Evolutionary conservation across 2,797 vertebrate species (phyloP).

Genomic region (Sebastes diploproa): DNA sequence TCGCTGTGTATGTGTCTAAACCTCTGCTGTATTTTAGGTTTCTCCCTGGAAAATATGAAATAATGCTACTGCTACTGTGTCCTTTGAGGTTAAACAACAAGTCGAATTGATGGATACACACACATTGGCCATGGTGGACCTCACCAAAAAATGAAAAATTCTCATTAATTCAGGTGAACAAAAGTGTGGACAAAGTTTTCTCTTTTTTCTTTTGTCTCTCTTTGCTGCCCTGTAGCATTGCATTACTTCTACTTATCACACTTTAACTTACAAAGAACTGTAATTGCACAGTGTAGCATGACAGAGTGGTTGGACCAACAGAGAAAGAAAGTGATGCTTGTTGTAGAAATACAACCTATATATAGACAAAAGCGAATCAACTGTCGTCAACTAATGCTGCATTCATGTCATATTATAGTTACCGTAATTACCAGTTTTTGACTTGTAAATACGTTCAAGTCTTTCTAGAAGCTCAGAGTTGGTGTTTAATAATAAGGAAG

Average conservation of each 20-base stretch:
- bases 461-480: too few species aligned
- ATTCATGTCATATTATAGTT: too few species aligned
- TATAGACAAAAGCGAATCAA: background rate
- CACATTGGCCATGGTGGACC: background rate
- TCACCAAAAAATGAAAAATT: background rate
- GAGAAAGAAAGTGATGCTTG: background rate
- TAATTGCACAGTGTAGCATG: background rate
- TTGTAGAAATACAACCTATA: background rate
- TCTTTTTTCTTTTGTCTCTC: background rate
- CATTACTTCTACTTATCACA: background rate
- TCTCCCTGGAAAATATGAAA: slow-evolving; percentile 57
- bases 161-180: background rate
- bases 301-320: background rate
- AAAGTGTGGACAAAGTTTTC: background rate
- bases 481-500: too few species aligned
- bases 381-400: background rate
- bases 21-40: slow-evolving; percentile 40
- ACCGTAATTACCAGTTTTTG: too few species aligned
- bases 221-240: background rate
- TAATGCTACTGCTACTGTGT: slow-evolving; percentile 45
- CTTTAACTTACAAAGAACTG: background rate
- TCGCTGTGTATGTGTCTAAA: slow-evolving; percentile 51
- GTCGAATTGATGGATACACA: slow-evolving; percentile 35
- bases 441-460: too few species aligned
- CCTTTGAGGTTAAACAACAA: slow-evolving; percentile 63